Evolutionary conservation across 1,140 invertebrate genomes (phyloP).

Genomic region (Akabosia matsudoensis): DNA sequence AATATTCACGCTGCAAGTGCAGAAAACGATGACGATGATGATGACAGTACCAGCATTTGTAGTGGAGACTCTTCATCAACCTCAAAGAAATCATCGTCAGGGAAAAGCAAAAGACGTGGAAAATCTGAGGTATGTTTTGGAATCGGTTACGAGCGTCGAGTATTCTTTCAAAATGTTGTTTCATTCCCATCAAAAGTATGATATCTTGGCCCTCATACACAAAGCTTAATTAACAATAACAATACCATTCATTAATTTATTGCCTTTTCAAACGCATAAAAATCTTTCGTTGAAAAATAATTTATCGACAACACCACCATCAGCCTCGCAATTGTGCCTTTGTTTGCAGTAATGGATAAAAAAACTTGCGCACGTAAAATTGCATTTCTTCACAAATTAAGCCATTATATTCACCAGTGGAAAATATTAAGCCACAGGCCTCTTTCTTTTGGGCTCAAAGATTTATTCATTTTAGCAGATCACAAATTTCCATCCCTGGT

Average conservation of each 20-base stretch:
- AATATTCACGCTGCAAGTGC: neutral
- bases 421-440: neutral
- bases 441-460: neutral
- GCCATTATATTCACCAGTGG: neutral
- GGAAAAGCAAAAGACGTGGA: neutral
- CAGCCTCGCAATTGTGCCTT: neutral
- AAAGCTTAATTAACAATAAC: conserved; percentile 7
- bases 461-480: conserved; percentile 19
- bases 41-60: neutral
- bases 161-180: too few relatives aligned
- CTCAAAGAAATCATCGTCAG: neutral
- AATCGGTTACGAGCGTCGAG: too few relatives aligned
- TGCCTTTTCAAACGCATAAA: neutral
- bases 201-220: neutral
- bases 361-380: neutral
- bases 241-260: conserved; percentile 10
- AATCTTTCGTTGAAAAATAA: neutral
- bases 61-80: neutral
- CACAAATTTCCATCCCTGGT: neutral
- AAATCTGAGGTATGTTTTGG: conserved; percentile 6
- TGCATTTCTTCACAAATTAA: conserved; percentile 1
- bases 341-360: neutral
- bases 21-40: conserved; percentile 16
- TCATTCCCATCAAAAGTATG: neutral
- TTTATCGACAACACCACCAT: neutral